Percentiles rank a stretch among this genome's conserved stretches.
These are phyloP conservation scores for Lasioglossum baleicum DNA, from an alignment of 1,140 invertebrate genomes.

Conservation along the genomic window DNA sequence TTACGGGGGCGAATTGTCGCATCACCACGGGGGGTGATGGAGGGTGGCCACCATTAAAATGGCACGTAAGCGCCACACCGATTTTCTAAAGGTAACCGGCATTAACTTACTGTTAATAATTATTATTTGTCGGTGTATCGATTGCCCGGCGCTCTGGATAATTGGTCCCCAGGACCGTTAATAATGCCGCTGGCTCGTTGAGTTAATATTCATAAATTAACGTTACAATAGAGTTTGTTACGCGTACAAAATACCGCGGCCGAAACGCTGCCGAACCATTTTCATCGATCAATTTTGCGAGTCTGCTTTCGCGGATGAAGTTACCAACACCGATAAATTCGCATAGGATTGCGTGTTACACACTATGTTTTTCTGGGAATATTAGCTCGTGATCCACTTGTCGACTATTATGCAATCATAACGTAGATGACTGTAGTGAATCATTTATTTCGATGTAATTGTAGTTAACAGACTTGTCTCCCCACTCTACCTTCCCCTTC, in stretches of 20 bases:
- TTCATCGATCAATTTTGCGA: background rate
- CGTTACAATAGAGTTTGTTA: slow-evolving; percentile 45
- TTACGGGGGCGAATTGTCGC: background rate
- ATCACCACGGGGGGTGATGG: background rate
- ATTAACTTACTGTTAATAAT: slow-evolving; percentile 44
- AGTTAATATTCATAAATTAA: slow-evolving; percentile 54
- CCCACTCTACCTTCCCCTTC: too few relatives aligned
- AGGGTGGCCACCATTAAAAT: background rate
- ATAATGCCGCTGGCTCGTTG: slow-evolving; percentile 38
- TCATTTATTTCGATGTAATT: too few relatives aligned
- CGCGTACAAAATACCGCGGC: slow-evolving; percentile 1
- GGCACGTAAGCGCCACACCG: background rate
- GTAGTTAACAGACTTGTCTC: too few relatives aligned
- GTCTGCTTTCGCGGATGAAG: background rate
- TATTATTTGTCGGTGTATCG: slow-evolving; percentile 44
- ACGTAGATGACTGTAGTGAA: too few relatives aligned
- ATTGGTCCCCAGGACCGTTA: slow-evolving; percentile 33
- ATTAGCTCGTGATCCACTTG: background rate
- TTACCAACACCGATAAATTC: background rate
- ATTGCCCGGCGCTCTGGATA: slow-evolving; percentile 30
- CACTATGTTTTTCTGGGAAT: background rate
- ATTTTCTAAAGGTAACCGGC: slow-evolving; percentile 20
- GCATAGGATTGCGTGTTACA: background rate
- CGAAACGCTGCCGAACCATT: too few relatives aligned
- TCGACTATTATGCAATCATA: background rate